A percentile compares a stretch with the other conserved stretches of the same genome.
phyloP scores from a whole-genome alignment of 2,888 invertebrate genomes.

The Tinea pellionella region DNA sequence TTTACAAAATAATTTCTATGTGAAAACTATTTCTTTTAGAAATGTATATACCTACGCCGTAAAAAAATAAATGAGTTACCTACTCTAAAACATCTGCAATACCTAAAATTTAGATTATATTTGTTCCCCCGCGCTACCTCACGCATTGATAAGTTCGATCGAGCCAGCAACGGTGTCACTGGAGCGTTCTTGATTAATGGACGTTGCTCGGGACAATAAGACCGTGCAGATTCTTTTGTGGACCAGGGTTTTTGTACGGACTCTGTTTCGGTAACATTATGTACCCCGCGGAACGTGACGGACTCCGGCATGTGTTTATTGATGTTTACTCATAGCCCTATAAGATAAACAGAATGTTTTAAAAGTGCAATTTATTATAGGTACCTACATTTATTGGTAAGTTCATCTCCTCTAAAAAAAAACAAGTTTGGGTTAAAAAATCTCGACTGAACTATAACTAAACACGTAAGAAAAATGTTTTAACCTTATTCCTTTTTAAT shows the following conservation, averaged over 20 bases:
- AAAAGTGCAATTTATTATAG: too few relatives aligned
- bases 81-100: not conserved
- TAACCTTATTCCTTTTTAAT: too few relatives aligned
- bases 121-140: not conserved
- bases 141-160: conserved; percentile 15
- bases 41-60: too few relatives aligned
- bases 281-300: conserved; percentile 23
- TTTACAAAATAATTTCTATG: not conserved
- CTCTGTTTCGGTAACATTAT: conserved; percentile 52
- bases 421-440: too few relatives aligned
- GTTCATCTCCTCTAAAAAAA: too few relatives aligned
- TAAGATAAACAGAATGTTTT: not conserved
- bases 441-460: too few relatives aligned
- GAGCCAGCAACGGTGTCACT: conserved; percentile 35
- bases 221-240: conserved; percentile 63
- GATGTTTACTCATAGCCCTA: conserved; percentile 3
- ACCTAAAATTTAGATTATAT: conserved; percentile 4
- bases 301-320: not conserved
- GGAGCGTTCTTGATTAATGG: conserved; percentile 66
- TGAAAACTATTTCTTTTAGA: not conserved
- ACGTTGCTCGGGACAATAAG: conserved; percentile 43
- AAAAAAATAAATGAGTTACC: too few relatives aligned
- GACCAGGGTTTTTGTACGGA: conserved; percentile 58
- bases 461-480: too few relatives aligned
- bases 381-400: too few relatives aligned